These are phyloP conservation scores for Erythrocercus mccallii DNA, from an alignment of 2,113 vertebrate genomes.

Conservation along the genomic window DNA sequence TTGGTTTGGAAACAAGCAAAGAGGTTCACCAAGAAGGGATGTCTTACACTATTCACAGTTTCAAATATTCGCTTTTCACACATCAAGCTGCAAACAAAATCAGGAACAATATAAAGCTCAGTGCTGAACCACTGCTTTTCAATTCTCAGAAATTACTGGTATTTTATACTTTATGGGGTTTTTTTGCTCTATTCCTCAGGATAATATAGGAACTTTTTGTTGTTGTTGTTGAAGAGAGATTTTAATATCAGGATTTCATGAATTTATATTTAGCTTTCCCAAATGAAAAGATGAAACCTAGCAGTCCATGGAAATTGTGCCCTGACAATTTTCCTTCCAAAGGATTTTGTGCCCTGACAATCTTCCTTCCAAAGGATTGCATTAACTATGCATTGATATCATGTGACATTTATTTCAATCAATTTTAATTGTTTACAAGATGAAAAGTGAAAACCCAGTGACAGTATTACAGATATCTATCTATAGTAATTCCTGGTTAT, in stretches of 20 bases:
- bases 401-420: background rate
- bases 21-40: conserved; percentile 98
- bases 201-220: background rate
- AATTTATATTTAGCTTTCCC: background rate
- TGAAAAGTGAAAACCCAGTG: background rate
- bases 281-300: background rate
- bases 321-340: background rate
- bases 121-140: background rate
- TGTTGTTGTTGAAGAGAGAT: background rate
- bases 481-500: background rate
- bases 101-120: background rate
- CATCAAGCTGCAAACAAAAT: conserved; percentile 85
- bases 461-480: background rate
- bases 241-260: background rate
- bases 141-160: background rate
- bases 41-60: conserved; percentile 97
- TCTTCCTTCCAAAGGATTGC: background rate
- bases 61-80: conserved; percentile 99
- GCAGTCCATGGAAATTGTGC: background rate
- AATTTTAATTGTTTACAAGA: background rate
- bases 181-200: background rate
- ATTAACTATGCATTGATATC: background rate
- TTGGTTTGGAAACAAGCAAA: conserved; percentile 99
- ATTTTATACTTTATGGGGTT: background rate
- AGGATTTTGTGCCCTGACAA: background rate